phyloP scores from a whole-genome alignment of 1,140 invertebrate species.

The Monomorium pharaonis region DNA sequence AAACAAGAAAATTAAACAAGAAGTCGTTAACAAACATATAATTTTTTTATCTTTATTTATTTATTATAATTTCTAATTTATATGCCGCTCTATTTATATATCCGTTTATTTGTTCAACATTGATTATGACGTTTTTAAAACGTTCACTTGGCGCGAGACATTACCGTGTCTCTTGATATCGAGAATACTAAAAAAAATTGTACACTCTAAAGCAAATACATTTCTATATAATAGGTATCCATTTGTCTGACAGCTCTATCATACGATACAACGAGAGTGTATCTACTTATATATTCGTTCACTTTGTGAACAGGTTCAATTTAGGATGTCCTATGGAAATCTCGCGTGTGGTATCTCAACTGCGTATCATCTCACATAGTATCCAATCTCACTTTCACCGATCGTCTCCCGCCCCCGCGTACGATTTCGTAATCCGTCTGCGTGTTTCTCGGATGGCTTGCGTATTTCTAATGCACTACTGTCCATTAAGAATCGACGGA shows the following conservation, averaged over 20 bases:
- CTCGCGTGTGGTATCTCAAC: neutral
- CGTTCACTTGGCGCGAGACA: too few relatives aligned
- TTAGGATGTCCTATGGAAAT: neutral
- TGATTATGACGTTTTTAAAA: neutral
- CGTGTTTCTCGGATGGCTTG: constrained; percentile 13
- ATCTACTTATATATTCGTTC: neutral
- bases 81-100: neutral
- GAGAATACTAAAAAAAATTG: neutral
- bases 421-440: constrained; percentile 22
- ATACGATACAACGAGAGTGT: neutral
- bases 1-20: neutral
- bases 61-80: neutral
- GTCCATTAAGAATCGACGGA: neutral
- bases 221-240: neutral
- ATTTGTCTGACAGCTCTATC: neutral
- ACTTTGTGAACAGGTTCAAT: neutral
- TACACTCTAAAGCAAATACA: neutral
- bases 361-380: neutral
- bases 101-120: neutral
- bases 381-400: constrained; percentile 44
- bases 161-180: too few relatives aligned
- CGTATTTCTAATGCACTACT: constrained; percentile 15
- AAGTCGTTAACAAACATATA: neutral
- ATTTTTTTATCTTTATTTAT: neutral
- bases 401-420: constrained; percentile 26